Evolutionary conservation across 2,113 vertebrate species (phyloP).

Genomic region (Chionomys nivalis): DNA sequence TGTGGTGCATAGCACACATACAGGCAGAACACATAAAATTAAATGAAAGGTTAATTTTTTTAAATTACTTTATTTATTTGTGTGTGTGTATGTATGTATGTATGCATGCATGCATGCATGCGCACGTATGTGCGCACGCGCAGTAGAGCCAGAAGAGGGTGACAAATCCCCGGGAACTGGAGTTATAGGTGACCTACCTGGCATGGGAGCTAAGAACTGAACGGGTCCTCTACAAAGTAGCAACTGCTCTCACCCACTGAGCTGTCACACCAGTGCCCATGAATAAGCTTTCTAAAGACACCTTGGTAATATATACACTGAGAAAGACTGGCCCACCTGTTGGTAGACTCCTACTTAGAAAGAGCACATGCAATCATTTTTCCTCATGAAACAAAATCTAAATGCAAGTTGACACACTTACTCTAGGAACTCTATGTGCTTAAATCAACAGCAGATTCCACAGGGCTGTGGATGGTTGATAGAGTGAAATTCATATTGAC

Average conservation of each 20-base stretch:
- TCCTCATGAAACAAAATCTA: not conserved
- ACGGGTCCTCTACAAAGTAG: not conserved
- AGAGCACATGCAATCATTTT: not conserved
- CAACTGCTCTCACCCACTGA: not conserved
- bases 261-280: no score
- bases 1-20: no score
- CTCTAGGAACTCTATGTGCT: not conserved
- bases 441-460: constrained; percentile 14
- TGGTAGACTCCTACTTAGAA: constrained; percentile 18
- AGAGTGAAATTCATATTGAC: constrained; percentile 29
- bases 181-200: not conserved
- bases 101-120: no score
- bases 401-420: not conserved
- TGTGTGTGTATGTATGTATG: not conserved
- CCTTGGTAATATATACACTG: not conserved
- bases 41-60: not conserved
- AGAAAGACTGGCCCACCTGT: not conserved
- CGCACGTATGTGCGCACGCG: no score
- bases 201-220: not conserved
- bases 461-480: not conserved
- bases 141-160: not conserved
- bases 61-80: not conserved
- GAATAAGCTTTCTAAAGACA: constrained; percentile 1
- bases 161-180: not conserved
- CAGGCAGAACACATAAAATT: not conserved